These are phyloP conservation scores for Sphecodes monilicornis DNA, from an alignment of 2,888 invertebrate genomes.

Conservation along the genomic window DNA sequence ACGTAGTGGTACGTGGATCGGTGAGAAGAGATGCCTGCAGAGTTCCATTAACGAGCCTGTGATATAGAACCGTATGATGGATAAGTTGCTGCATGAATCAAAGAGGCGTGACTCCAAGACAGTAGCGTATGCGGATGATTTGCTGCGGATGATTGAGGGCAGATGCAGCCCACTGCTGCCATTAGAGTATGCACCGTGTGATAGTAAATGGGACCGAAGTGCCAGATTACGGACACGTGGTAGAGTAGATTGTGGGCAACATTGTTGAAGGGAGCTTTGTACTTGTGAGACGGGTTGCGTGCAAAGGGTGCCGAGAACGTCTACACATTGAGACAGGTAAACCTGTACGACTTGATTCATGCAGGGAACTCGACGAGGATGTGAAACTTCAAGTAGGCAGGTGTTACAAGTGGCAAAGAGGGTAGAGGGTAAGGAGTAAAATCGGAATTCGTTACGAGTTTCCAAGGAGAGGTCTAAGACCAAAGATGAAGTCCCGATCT, in stretches of 20 bases:
- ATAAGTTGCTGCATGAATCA: conserved; percentile 24
- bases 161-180: neutral
- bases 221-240: neutral
- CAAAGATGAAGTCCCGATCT: neutral
- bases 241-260: neutral
- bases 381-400: neutral
- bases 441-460: neutral
- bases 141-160: conserved; percentile 18
- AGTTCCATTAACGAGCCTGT: neutral
- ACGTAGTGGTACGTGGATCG: neutral
- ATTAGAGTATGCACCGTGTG: neutral
- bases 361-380: neutral
- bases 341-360: conserved; percentile 10
- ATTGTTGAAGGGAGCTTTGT: conserved; percentile 3
- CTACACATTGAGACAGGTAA: neutral
- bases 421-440: neutral
- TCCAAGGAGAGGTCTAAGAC: neutral
- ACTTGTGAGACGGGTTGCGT: neutral
- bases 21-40: neutral
- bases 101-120: conserved; percentile 22
- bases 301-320: neutral
- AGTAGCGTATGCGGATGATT: conserved; percentile 23
- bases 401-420: neutral
- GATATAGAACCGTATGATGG: conserved; percentile 17
- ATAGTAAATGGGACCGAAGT: neutral